Evolutionary conservation across 2,797 vertebrate genomes (phyloP), one percentile per base, ranked within the genome.

Genomic region (Anguilla anguilla): DNA sequence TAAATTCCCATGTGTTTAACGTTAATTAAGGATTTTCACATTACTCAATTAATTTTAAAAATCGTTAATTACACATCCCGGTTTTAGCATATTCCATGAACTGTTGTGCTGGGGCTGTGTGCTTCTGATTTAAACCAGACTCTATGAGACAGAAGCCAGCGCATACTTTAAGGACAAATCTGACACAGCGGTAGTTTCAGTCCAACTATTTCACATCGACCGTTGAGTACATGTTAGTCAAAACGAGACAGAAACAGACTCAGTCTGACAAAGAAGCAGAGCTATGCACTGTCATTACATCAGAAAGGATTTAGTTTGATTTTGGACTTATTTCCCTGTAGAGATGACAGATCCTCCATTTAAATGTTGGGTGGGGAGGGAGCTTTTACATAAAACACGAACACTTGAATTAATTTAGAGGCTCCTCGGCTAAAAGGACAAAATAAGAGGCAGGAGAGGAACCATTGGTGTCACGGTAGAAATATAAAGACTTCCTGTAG

Each of bases 401-500:
- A 15, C 31, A 28, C 31, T 28, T 77, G 15, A 39, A 77, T 51
- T 82, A 11, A 82, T 82, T 49, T n/a, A 5, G 25, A 82, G 77
- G 22, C 19, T 46, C 74, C 39, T 79, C 13, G 43, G 3, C 17
- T n/a, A 79, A 81, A 46, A 6, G 22, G 1, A 51, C 7, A 51
- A 25, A 49, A n/a, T 51, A 82, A 82, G 43, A 51, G 25, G 25
- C 5, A 25, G 43, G 22, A n/a, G 51, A 25, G 79, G 51, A 49
- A 82, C 10, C 6, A 93, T 92, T 92, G 90, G 93, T 94, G 93
- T 94, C 94, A 93, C 91, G 90, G 91, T 94, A 85, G 92, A 92
- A 89, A 92, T 91, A 94, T 92, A 92, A 89, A 92, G 92, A 94
- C 61, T 85, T 85, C 89, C 39, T 46, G 35, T 43, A 19, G 74